Base-by-base conservation (phyloP, 2,888 invertebrate genomes). In the Sinotaia quadrata region DNA sequence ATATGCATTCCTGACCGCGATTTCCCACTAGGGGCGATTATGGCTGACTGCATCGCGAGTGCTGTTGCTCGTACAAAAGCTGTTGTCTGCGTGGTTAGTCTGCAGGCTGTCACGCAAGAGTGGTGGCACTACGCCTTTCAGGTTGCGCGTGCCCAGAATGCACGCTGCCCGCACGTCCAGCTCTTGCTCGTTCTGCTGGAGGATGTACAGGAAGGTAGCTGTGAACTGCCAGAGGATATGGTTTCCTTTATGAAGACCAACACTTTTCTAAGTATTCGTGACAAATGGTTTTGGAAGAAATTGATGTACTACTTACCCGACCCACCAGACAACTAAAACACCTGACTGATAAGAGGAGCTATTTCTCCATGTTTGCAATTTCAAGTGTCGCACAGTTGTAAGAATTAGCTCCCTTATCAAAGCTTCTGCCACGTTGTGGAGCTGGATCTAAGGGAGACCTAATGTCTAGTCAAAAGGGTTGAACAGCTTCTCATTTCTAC, bases 61-160 rank as follows among this genome's bases (percentile, higher is more conserved):
- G 31, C 44, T 27, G 56, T 56, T n/a, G 24, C 37, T 4, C 56
- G 56, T n/a, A 2, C 41, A 24, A 65, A 65, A 44, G 65, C 65
- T 44, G 54, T 52, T 21, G n/a, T 65, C 36, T 65, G 65, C 24
- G 44, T 65, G 33, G n/a, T 65, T 1, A 54, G 12, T 44, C 0
- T 4, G 18, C 34, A 65, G n/a, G 12, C 56, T 2, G 56, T 41
- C 2, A 21, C 5, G 2, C 56, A 65, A 15, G 65, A 65, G 21
- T 65, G 65, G 65, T 65, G 65, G 65, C 56, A 29, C 31, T 65
- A 65, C 44, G 65, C 65, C 18, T 65, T 65, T n/a, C 65, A 65
- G 65, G 15, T 65, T 12, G 65, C 65, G 15, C 44, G 56, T 24
- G 65, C 56, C n/a, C 5, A 65, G 41, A 56, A 56, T 44, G 65